Conservation (phyloP, 2,888 invertebrate species). For the Drosophila picticornis region DNA sequence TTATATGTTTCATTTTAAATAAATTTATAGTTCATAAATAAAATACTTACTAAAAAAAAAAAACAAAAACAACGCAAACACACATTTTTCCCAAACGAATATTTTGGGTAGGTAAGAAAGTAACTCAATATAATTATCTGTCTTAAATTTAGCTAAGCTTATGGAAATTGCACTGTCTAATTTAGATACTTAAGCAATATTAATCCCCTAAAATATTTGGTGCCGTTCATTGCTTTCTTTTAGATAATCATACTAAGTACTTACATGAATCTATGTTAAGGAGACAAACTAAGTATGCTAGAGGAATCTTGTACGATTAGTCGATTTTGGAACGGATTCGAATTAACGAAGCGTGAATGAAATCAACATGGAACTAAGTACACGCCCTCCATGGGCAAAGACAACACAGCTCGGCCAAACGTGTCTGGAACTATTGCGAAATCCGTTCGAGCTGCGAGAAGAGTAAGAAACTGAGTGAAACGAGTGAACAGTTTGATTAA, state of each 20-base stretch:
- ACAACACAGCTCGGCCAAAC: conserved; percentile 8
- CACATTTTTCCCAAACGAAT: not conserved
- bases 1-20: conserved; percentile 62
- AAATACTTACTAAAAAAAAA: conserved; percentile 45
- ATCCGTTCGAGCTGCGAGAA: conserved; percentile 11
- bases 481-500: conserved; percentile 64
- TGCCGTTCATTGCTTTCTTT: conserved; percentile 13
- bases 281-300: conserved; percentile 23
- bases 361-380: conserved; percentile 45
- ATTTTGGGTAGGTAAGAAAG: not conserved
- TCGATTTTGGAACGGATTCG: conserved; percentile 50
- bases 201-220: conserved; percentile 26
- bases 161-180: not conserved
- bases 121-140: not conserved
- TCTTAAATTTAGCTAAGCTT: conserved; percentile 4
- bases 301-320: conserved; percentile 30
- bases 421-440: conserved; percentile 22
- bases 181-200: conserved; percentile 4
- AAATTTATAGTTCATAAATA: conserved; percentile 51
- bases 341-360: conserved; percentile 62
- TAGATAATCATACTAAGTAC: conserved; percentile 45
- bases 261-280: conserved; percentile 31
- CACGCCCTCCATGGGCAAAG: conserved; percentile 4
- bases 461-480: not conserved
- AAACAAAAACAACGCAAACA: conserved; percentile 13